These are phyloP conservation scores for Hipposideros larvatus DNA, from an alignment of 2,797 vertebrate genomes.

Conservation along the genomic window DNA sequence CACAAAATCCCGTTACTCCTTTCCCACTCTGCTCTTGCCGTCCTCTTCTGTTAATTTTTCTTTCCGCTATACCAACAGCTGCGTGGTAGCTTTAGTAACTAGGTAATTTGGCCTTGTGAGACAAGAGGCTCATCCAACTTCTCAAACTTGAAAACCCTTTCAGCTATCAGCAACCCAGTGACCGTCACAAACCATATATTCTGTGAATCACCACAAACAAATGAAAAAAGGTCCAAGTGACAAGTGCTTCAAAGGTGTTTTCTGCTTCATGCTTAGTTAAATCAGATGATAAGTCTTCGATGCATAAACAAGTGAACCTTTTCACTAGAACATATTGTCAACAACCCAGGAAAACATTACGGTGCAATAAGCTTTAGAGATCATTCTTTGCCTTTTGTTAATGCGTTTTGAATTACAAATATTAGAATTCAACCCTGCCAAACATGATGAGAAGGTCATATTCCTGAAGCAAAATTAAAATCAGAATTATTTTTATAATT, in stretches of 20 bases:
- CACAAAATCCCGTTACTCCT: background rate
- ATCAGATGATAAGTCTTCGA: conserved; percentile 62
- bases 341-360: conserved; percentile 59
- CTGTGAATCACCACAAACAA: conserved; percentile 32
- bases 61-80: background rate
- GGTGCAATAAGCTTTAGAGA: conserved; percentile 43
- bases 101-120: background rate
- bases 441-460: conserved; percentile 51
- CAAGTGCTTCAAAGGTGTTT: conserved; percentile 64
- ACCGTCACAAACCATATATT: background rate
- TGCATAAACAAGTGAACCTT: conserved; percentile 73
- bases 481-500: conserved; percentile 60
- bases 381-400: conserved; percentile 67
- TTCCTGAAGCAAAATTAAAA: conserved; percentile 67
- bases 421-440: conserved; percentile 52
- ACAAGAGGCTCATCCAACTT: conserved; percentile 49
- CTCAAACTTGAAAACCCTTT: conserved; percentile 46
- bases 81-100: background rate
- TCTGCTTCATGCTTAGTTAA: conserved; percentile 78
- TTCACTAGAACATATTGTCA: conserved; percentile 72
- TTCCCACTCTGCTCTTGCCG: background rate
- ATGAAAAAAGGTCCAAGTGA: conserved; percentile 4
- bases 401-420: conserved; percentile 58
- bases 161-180: conserved; percentile 6
- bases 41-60: background rate